Conservation (phyloP, 2,797 vertebrate species). For the Morelia viridis region DNA sequence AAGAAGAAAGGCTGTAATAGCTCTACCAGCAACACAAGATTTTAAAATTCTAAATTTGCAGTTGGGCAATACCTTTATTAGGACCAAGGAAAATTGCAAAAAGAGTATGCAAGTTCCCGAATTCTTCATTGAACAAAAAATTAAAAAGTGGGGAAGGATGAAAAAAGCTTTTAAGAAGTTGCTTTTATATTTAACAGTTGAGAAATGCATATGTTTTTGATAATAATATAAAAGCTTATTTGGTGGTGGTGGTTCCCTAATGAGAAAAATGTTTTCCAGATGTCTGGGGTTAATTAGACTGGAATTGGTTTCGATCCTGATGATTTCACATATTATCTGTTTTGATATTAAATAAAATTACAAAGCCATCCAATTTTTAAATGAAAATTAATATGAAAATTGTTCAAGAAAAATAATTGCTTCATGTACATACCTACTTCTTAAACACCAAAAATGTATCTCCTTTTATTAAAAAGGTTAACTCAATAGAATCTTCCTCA, state of each 20-base stretch:
- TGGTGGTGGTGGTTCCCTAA: background rate
- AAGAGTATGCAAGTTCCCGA: background rate
- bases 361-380: background rate
- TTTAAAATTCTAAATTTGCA: background rate
- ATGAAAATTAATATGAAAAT: background rate
- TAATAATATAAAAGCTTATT: background rate
- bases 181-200: background rate
- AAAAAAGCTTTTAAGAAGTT: background rate
- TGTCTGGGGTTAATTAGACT: background rate
- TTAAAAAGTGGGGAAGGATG: background rate
- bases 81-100: background rate
- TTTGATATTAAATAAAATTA: background rate
- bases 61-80: background rate
- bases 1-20: background rate
- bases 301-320: background rate
- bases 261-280: background rate
- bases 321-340: background rate
- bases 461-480: background rate
- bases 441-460: background rate
- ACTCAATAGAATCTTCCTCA: background rate
- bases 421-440: background rate
- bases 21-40: background rate
- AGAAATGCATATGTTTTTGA: background rate
- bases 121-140: background rate
- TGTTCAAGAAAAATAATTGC: background rate